Conservation (phyloP, 2,797 vertebrate genomes). For the Pipistrellus nathusii region DNA sequence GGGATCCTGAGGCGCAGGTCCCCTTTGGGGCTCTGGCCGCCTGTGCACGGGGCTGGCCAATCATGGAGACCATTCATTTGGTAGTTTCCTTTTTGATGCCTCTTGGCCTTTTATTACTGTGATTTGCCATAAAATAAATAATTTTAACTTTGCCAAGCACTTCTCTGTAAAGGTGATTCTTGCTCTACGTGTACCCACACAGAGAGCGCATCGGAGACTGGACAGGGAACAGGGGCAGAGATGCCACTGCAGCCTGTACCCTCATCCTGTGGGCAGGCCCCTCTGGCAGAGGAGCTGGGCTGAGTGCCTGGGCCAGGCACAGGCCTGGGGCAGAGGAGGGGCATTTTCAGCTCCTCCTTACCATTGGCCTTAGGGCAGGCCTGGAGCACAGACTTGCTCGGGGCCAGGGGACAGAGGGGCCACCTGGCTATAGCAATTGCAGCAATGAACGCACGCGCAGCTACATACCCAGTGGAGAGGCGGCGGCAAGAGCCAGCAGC, state of each 20-base stretch:
- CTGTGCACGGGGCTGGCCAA: too few species aligned
- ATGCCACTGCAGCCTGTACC: background rate
- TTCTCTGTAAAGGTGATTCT: background rate
- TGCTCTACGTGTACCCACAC: background rate
- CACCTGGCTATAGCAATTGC: background rate
- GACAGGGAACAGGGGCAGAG: too few species aligned
- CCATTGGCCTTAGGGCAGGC: background rate
- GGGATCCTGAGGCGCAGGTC: too few species aligned
- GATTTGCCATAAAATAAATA: conserved; percentile 4
- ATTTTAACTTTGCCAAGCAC: background rate
- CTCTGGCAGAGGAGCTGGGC: background rate
- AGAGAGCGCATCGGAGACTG: background rate
- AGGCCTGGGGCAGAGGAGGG: background rate
- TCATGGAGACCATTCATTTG: too few species aligned
- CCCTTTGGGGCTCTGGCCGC: too few species aligned
- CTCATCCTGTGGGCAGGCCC: too few species aligned
- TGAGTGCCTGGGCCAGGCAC: rapidly evolving
- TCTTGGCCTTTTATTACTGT: too few species aligned
- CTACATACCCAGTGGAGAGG: background rate
- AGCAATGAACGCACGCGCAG: rapidly evolving
- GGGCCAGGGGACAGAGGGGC: background rate
- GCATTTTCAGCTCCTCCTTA: background rate
- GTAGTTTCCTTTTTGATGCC: too few species aligned
- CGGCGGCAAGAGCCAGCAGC: background rate
- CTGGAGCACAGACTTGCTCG: too few species aligned